Conservation (phyloP, 2,797 vertebrate species). For the Pangasius djambal region DNA sequence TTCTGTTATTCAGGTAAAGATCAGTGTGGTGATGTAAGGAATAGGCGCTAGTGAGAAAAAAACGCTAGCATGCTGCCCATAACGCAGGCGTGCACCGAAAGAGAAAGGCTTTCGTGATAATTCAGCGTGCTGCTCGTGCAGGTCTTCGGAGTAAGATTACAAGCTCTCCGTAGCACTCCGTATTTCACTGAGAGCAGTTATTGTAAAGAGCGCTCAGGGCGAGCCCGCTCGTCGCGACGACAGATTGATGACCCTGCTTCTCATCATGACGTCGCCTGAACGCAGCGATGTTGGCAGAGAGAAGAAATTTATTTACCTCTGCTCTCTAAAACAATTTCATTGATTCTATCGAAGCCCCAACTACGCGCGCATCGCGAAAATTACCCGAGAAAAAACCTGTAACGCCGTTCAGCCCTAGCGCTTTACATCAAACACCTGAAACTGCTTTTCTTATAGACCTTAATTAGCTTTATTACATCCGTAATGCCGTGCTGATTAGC, state of each 20-base stretch:
- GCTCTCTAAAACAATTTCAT: background rate
- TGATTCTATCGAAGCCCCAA: background rate
- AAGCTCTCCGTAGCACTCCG: background rate
- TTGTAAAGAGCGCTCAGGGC: background rate
- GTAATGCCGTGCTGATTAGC: background rate
- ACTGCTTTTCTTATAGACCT: background rate
- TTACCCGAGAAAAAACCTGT: background rate
- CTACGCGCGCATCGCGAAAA: background rate
- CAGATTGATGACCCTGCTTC: background rate
- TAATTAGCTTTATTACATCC: background rate
- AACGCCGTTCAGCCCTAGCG: background rate
- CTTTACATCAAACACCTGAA: background rate
- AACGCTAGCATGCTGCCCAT: background rate
- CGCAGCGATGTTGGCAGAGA: background rate
- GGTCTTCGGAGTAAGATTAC: background rate
- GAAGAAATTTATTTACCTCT: background rate
- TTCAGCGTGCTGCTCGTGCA: background rate
- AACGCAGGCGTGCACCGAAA: background rate
- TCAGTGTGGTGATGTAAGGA: background rate
- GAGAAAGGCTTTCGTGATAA: background rate
- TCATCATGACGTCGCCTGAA: background rate
- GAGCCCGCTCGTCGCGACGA: background rate
- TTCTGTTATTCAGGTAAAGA: background rate
- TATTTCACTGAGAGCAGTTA: background rate
- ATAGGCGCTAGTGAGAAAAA: background rate